A percentile compares a stretch with the other conserved stretches of the same genome.
Evolutionary conservation across 2,888 invertebrate species (phyloP).

Genomic region (Dicyrtomina minuta): DNA sequence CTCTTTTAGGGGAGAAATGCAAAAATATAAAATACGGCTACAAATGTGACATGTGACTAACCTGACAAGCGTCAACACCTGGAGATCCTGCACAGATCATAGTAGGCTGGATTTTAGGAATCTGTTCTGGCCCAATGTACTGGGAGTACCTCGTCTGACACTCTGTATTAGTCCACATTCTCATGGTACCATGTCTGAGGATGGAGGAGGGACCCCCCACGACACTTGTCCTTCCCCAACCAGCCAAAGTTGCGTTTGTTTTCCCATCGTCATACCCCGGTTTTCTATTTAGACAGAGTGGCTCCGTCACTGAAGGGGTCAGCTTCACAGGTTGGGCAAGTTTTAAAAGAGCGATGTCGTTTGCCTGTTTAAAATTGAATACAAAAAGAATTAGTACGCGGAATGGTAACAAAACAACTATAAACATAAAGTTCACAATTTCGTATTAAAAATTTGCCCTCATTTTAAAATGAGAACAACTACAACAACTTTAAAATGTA

Average conservation of each 20-base stretch:
- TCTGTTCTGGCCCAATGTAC: constrained; percentile 23
- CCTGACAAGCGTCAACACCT: constrained; percentile 81
- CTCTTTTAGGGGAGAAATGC: neutral
- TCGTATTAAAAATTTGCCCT: neutral
- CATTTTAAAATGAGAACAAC: no score
- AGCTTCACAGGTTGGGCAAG: constrained; percentile 75
- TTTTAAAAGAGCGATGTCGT: constrained; percentile 79
- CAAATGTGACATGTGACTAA: constrained; percentile 59
- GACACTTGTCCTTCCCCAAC: constrained; percentile 71
- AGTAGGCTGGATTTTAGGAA: constrained; percentile 42
- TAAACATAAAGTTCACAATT: neutral
- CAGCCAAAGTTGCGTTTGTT: constrained; percentile 75
- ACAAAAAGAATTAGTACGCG: neutral
- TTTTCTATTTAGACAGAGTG: constrained; percentile 71
- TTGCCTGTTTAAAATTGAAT: constrained; percentile 72
- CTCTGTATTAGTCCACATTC: constrained; percentile 77
- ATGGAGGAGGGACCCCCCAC: constrained; percentile 3
- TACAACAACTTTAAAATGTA: no score
- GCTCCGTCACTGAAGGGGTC: no score
- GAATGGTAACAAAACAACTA: neutral
- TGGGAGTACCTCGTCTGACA: constrained; percentile 61
- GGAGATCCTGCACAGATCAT: constrained; percentile 85
- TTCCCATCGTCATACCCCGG: constrained; percentile 59
- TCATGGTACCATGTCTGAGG: constrained; percentile 67
- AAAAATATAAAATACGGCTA: neutral